Evolutionary conservation across 2,888 invertebrate genomes (phyloP).

Genomic region (Mycogona germanica): DNA sequence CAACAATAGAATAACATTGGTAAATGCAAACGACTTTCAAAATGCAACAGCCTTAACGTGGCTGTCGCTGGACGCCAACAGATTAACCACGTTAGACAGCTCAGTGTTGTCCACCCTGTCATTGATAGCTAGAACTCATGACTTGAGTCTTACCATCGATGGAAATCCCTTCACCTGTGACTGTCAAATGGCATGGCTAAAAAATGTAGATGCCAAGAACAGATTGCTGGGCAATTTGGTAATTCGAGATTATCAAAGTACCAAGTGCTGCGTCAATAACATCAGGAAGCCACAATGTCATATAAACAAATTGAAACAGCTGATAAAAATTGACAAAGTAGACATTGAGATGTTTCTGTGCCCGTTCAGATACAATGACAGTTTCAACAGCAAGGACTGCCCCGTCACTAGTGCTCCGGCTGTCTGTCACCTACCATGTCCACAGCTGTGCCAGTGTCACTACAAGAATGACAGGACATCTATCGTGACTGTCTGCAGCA

Average conservation of each 20-base stretch:
- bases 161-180: conserved; percentile 4
- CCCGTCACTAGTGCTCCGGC: too few species aligned
- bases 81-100: background rate
- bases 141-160: background rate
- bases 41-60: background rate
- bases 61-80: background rate
- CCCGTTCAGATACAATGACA: too few species aligned
- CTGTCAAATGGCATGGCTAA: conserved; percentile 11
- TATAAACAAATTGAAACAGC: too few species aligned
- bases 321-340: too few species aligned
- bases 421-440: conserved; percentile 3
- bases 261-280: too few species aligned
- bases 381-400: too few species aligned
- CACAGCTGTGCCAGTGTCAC: conserved; percentile 3
- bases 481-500: conserved; percentile 4
- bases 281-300: too few species aligned
- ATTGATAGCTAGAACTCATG: too few species aligned
- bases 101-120: background rate
- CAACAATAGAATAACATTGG: background rate
- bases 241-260: too few species aligned
- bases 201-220: background rate
- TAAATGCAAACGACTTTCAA: background rate
- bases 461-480: background rate
- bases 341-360: too few species aligned
- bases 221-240: too few species aligned